These are phyloP conservation scores for Meriones unguiculatus DNA, from an alignment of 2,113 vertebrate genomes.

Conservation along the genomic window DNA sequence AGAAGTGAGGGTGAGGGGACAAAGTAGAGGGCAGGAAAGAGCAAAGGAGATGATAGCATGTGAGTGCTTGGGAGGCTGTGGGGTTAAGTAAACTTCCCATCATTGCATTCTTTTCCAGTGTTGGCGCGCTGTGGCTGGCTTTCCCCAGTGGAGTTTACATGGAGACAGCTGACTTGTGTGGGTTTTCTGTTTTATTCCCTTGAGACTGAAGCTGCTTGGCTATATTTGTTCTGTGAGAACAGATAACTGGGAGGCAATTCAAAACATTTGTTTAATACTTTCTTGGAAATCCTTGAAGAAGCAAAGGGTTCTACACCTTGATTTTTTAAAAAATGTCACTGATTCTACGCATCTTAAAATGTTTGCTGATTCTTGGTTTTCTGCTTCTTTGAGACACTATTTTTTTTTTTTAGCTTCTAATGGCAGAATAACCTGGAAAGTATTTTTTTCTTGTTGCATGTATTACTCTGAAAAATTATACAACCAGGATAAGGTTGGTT, in stretches of 20 bases:
- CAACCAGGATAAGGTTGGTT: neutral
- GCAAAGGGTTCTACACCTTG: conserved; percentile 36
- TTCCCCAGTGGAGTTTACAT: conserved; percentile 5
- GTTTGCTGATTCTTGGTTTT: conserved; percentile 43
- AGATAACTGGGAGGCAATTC: conserved; percentile 55
- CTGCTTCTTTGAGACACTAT: neutral
- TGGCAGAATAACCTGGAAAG: conserved; percentile 16
- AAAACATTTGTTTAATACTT: conserved; percentile 72
- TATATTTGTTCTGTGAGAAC: conserved; percentile 68
- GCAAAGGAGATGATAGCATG: neutral
- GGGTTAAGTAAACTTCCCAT: conserved; percentile 37
- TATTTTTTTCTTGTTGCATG: neutral
- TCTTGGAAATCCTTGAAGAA: conserved; percentile 58
- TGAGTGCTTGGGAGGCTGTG: neutral
- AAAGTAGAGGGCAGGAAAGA: neutral
- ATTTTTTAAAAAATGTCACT: neutral
- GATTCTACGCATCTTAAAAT: neutral
- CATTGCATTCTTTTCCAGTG: neutral
- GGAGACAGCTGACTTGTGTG: conserved; percentile 17
- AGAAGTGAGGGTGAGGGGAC: neutral
- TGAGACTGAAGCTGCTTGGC: conserved; percentile 52
- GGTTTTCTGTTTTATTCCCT: conserved; percentile 49
- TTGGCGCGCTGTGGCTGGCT: neutral
- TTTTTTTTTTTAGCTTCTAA: conserved; percentile 26
- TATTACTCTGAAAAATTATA: conserved; percentile 32